Base-by-base conservation (phyloP, 2,113 vertebrate genomes). In the Phodopus roborovskii region DNA sequence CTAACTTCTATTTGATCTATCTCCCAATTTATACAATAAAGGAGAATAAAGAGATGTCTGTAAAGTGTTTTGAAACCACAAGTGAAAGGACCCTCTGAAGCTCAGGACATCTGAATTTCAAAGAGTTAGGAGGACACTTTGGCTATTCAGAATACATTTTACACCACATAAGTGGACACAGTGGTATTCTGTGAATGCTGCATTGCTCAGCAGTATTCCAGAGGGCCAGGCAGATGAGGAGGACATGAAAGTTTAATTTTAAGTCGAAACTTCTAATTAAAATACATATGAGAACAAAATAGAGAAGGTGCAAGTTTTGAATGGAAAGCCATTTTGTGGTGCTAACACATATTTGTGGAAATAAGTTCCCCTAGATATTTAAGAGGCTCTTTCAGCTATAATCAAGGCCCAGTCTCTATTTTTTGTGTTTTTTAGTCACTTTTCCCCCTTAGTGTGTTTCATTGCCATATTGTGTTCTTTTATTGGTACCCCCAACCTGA, bases 1-100 rank as follows among this genome's bases (percentile, higher is more conserved):
- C 96, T 97, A 93, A 97, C 92, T 96, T 97, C 95, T 92, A 60
- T 96, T 96, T 97, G 94, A 96, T 97, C 94, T 97, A 86, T 96
- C 92, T 94, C 66, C 81, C 91, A 94, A 89, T 97, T 94, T 97
- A 95, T 86, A 94, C 94, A 98, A 97, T 97, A 95, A 97, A 97
- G 71, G 26, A 94, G 92, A 97, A 92, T 95, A 92, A 97, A 97
- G 77, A 62, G 53, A 91, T 96, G 42, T 92, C 95, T 95, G 70
- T 91, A 93, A 93, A 95, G 73, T 90, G 85, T 82, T 70, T 95
- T 94, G 77, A 96, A 96, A 94, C 36, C 30, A 26, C 0, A 4
- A 92, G 82, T 90, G 58, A 95, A 96, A 96, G 66, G 71, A 10
- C 42, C 28, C 39, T 95, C 73, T 94, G 95, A 96, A 96, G 94